Evolutionary conservation across 2,113 vertebrate species (phyloP), one percentile per base, ranked within the genome.

Genomic region (Clarias gariepinus): DNA sequence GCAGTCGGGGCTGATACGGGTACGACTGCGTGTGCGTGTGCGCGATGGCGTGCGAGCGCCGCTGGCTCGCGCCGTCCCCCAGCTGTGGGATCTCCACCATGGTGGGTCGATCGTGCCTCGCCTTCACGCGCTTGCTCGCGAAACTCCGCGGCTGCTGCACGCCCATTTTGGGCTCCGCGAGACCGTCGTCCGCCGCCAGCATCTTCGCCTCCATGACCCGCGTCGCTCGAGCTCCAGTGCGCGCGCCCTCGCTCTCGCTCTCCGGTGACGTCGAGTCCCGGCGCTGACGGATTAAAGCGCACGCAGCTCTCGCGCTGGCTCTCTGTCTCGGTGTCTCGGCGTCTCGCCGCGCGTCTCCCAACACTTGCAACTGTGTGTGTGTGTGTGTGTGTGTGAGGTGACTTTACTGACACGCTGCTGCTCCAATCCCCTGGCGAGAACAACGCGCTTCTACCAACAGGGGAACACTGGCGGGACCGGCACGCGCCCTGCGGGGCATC

Each of bases 81-180:
- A 96, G 95, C 91, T 95, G 95, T 89, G 96, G 96, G 92, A 96
- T 93, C 93, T 97, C 96, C 91, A 96, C 94, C 95, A 96, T 95
- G 88, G 96, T 95, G 93, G 96, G 96, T 95, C 97, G 93, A 92
- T 98, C 97, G 92, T 96, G 96, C 92, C 97, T 96, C 90, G 92
- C 88, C 95, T 94, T 96, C 60, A 95, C 93, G 84, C 96, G 94
- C 92, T 95, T 96, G 93, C 94, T 93, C 77, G 96, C 95, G 93
- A 97, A 97, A 92, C 95, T 93, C 89, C 97, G 96, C 89, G 96
- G 96, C 91, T 96, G 96, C 91, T 96, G 96, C 88, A 96, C 94
- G 96, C 95, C 96, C 94, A 97, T 96, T 93, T 97, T 97, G 84
- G 96, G 95, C 90, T 92, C 94, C 91, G 96, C 96, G 90, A 96